Conservation (phyloP, 1,140 invertebrate species). For the Leucophenga varia region DNA sequence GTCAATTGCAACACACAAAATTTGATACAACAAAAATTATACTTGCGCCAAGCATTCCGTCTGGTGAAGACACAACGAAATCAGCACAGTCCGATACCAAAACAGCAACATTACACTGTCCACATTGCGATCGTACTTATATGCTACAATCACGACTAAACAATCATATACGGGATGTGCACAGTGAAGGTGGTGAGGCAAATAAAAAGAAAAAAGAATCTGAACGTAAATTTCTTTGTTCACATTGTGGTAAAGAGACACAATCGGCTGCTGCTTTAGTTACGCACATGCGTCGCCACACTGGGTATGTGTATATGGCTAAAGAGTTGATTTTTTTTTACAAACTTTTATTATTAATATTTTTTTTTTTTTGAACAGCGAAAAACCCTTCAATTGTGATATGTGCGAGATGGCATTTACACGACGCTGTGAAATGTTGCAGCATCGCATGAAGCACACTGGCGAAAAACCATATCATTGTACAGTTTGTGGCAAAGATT, state of each 20-base stretch:
- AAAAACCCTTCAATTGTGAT: neutral
- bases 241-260: conserved; percentile 59
- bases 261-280: conserved; percentile 60
- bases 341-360: too few species aligned
- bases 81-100: too few species aligned
- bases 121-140: conserved; percentile 13
- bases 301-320: too few species aligned
- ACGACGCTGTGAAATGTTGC: neutral
- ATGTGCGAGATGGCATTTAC: neutral
- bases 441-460: neutral
- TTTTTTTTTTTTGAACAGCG: too few species aligned
- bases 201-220: too few species aligned
- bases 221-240: conserved; percentile 47
- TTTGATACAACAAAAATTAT: too few species aligned
- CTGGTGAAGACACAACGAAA: too few species aligned
- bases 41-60: too few species aligned
- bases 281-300: conserved; percentile 59
- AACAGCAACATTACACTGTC: conserved; percentile 35
- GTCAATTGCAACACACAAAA: conserved; percentile 50
- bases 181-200: too few species aligned
- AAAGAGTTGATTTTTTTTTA: too few species aligned
- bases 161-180: too few species aligned
- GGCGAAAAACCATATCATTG: neutral
- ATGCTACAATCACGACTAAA: too few species aligned
- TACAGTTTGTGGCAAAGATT: neutral